phyloP scores from a whole-genome alignment of 2,113 vertebrate genomes.

The Dromas ardeola region DNA sequence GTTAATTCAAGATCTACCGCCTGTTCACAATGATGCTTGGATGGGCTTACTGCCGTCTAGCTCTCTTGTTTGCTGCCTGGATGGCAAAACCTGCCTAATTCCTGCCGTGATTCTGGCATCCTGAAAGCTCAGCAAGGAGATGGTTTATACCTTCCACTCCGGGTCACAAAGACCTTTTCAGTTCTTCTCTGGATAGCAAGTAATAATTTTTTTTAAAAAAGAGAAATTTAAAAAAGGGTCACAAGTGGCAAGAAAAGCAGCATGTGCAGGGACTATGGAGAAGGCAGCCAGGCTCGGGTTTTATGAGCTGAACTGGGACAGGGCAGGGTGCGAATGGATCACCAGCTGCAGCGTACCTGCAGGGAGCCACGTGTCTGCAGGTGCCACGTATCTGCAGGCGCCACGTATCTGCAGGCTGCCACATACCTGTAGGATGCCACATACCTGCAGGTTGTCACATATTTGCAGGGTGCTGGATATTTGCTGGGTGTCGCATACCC shows the following conservation, averaged over 20 bases:
- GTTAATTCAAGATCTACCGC: not conserved
- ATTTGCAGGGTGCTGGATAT: accelerated
- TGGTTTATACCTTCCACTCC: not conserved
- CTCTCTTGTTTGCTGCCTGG: not conserved
- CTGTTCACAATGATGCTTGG: not conserved
- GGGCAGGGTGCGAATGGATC: not conserved
- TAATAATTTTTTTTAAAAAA: not conserved
- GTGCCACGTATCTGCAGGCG: too few species aligned
- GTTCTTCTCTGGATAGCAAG: not conserved
- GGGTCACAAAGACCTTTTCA: not conserved
- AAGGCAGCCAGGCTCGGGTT: not conserved
- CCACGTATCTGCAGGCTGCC: not conserved
- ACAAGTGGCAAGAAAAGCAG: not conserved
- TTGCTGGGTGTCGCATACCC: not conserved
- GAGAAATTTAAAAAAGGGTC: not conserved
- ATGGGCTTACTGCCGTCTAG: not conserved
- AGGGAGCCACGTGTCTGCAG: too few species aligned
- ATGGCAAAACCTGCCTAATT: not conserved
- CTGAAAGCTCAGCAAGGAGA: not conserved
- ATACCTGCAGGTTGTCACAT: too few species aligned
- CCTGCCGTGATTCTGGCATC: not conserved
- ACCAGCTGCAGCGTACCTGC: not conserved
- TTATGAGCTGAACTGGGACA: not conserved
- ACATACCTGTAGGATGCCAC: too few species aligned
- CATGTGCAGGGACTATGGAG: not conserved